phyloP scores from a whole-genome alignment of 2,888 invertebrate genomes.

The Drosophila ustulata region DNA sequence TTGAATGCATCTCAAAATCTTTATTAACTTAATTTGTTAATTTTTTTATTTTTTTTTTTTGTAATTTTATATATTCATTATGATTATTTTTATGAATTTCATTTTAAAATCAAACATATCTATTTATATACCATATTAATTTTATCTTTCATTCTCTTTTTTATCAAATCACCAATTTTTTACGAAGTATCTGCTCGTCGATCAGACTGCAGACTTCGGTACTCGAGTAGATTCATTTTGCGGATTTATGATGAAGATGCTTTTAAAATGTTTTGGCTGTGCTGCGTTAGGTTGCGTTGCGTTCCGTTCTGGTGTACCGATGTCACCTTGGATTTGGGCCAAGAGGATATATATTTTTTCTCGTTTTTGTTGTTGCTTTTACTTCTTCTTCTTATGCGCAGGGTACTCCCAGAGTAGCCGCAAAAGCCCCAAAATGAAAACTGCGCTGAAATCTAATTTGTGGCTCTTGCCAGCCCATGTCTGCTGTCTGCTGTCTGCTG shows the following conservation, averaged over 20 bases:
- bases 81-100: no score
- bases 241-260: constrained; percentile 72
- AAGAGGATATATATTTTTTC: constrained; percentile 19
- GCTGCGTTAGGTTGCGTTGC: constrained; percentile 21
- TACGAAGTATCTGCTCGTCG: constrained; percentile 6
- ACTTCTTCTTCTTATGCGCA: neutral
- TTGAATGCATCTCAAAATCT: no score
- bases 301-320: constrained; percentile 36
- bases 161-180: no score
- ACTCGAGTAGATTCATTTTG: constrained; percentile 48
- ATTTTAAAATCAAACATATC: no score
- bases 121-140: no score
- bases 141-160: no score
- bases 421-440: constrained; percentile 54
- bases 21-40: no score
- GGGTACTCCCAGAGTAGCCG: constrained; percentile 19
- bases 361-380: neutral
- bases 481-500: constrained; percentile 6
- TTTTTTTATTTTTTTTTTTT: no score
- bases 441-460: constrained; percentile 73
- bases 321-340: constrained; percentile 63
- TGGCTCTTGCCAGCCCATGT: constrained; percentile 39
- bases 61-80: no score
- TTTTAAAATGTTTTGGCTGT: constrained; percentile 65
- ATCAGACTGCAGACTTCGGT: neutral